Conservation (phyloP, 2,888 invertebrate species). For the Chaitophorus viminalis region DNA sequence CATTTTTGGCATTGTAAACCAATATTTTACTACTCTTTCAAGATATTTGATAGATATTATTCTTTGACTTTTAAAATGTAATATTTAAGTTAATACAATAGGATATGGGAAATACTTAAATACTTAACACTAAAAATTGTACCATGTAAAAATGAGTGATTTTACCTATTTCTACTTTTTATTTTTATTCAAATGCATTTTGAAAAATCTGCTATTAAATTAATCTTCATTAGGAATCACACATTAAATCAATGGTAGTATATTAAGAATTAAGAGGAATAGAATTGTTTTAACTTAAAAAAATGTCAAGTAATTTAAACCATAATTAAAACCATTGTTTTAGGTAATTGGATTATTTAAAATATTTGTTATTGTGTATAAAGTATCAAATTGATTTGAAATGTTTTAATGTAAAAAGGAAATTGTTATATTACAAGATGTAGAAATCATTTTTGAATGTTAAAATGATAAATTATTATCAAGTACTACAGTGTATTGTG, state of each 20-base stretch:
- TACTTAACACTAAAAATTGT: too few species aligned
- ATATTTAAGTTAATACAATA: too few species aligned
- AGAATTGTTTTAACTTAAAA: too few species aligned
- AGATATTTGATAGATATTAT: slow-evolving; percentile 55
- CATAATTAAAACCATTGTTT: neutral
- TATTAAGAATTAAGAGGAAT: too few species aligned
- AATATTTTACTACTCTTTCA: slow-evolving; percentile 46
- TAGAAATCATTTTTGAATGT: neutral
- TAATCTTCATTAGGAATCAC: too few species aligned
- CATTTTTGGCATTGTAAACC: slow-evolving; percentile 28
- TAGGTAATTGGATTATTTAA: neutral
- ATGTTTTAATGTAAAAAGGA: neutral
- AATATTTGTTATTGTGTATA: neutral
- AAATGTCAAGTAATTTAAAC: too few species aligned
- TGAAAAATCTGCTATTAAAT: too few species aligned
- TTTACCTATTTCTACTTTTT: too few species aligned
- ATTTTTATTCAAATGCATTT: too few species aligned
- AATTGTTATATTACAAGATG: neutral
- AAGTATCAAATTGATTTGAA: neutral
- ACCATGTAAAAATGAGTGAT: too few species aligned
- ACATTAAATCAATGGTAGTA: too few species aligned
- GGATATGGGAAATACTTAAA: too few species aligned
- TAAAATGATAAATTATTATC: neutral
- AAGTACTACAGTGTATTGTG: neutral
- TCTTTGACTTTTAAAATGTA: neutral